Evolutionary conservation across 2,888 invertebrate genomes (phyloP).

Genomic region (Oegoconia quadripuncta): DNA sequence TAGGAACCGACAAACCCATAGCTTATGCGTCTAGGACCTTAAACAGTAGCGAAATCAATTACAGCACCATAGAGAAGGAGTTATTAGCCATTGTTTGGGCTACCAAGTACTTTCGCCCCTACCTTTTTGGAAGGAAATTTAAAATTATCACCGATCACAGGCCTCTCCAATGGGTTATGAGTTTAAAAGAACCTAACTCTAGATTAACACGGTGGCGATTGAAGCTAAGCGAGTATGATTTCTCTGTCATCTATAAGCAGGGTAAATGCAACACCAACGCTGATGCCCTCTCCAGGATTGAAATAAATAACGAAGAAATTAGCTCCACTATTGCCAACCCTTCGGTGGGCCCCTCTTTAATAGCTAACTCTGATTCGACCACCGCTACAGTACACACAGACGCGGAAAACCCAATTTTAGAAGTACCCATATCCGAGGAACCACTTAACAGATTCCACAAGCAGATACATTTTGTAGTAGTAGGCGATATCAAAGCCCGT

Average conservation of each 20-base stretch:
- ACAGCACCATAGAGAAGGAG: too few species aligned
- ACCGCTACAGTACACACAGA: not conserved
- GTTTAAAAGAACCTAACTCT: too few species aligned
- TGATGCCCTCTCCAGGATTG: too few species aligned
- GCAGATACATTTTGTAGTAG: not conserved
- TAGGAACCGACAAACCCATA: constrained; percentile 17
- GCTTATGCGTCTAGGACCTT: constrained; percentile 7
- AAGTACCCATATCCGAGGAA: constrained; percentile 11
- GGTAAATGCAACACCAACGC: too few species aligned
- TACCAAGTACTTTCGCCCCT: too few species aligned
- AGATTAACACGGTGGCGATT: too few species aligned
- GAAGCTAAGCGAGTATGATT: too few species aligned
- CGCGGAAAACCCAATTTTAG: constrained; percentile 7
- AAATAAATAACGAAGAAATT: not conserved
- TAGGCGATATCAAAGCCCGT: not conserved
- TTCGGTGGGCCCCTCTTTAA: not conserved
- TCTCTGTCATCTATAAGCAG: too few species aligned
- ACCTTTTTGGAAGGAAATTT: too few species aligned
- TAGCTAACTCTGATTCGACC: not conserved
- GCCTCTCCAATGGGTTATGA: too few species aligned
- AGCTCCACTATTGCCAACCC: not conserved
- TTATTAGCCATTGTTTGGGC: too few species aligned
- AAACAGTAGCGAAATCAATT: constrained; percentile 20
- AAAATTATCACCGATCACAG: too few species aligned
- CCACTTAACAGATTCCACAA: constrained; percentile 4